Percentiles rank a stretch among this genome's conserved stretches.
phyloP scores from a whole-genome alignment of 2,113 vertebrate species.

The Noctilio leporinus region DNA sequence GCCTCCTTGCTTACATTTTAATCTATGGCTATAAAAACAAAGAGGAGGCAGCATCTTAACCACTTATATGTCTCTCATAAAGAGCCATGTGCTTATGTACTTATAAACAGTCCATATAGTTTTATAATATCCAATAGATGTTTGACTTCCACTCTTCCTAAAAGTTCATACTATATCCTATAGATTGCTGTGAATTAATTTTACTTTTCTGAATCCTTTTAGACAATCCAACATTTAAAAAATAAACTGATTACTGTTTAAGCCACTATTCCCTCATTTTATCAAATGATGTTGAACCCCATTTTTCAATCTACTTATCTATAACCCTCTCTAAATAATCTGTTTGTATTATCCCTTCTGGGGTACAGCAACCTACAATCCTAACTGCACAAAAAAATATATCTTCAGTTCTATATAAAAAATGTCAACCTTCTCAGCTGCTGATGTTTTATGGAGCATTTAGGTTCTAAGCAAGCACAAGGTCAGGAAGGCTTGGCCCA shows the following conservation, averaged over 20 bases:
- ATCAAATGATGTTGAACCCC: background rate
- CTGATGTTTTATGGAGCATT: background rate
- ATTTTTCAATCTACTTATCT: background rate
- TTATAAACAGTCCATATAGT: background rate
- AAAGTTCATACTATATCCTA: background rate
- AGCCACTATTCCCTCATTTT: background rate
- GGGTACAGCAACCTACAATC: background rate
- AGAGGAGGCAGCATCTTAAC: background rate
- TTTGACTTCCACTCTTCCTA: background rate
- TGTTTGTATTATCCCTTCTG: background rate
- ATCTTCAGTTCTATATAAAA: background rate
- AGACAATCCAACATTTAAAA: background rate
- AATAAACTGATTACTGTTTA: slow-evolving; percentile 14
- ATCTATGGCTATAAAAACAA: background rate
- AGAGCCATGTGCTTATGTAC: background rate
- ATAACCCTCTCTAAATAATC: slow-evolving; percentile 1
- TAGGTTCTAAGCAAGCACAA: background rate
- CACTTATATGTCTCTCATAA: background rate
- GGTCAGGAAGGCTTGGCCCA: background rate
- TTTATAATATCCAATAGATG: background rate
- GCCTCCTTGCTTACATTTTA: background rate
- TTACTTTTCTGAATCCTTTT: slow-evolving; percentile 25
- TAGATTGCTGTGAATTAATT: background rate
- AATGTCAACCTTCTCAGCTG: background rate
- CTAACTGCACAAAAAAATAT: background rate